Conservation (phyloP, 2,113 vertebrate species). For the Cnemophilus loriae region DNA sequence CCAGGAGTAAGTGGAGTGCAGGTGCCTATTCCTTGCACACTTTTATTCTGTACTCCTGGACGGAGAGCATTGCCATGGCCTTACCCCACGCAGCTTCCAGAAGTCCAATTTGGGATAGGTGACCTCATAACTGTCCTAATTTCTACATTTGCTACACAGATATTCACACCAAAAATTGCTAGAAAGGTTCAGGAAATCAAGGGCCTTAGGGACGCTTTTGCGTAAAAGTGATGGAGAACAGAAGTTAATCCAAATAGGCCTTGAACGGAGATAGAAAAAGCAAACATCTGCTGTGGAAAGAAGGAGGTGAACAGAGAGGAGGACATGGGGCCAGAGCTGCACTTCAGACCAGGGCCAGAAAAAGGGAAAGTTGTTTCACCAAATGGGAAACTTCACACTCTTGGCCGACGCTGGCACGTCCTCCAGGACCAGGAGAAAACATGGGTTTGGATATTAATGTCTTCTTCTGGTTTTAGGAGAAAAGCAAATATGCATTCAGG, state of each 20-base stretch:
- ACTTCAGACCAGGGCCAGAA: neutral
- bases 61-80: accelerated
- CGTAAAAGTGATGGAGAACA: neutral
- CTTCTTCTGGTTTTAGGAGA: neutral
- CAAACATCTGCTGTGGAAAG: neutral
- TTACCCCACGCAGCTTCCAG: neutral
- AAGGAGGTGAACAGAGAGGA: neutral
- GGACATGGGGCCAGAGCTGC: neutral
- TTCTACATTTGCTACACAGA: neutral
- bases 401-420: accelerated
- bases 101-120: neutral
- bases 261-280: neutral
- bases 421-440: neutral
- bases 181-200: neutral
- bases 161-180: neutral
- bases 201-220: neutral
- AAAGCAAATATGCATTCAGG: neutral
- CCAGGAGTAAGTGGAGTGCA: accelerated
- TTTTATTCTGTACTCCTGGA: neutral
- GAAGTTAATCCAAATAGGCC: neutral
- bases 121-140: constrained; percentile 8
- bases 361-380: neutral
- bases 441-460: accelerated
- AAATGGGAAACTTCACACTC: neutral
- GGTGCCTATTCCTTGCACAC: neutral